A percentile compares a stretch with the other conserved stretches of the same genome.
These are phyloP conservation scores for Lytechinus variegatus DNA, from an alignment of 35 echinoderm and acorn worm genomes.

Conservation along the genomic window DNA sequence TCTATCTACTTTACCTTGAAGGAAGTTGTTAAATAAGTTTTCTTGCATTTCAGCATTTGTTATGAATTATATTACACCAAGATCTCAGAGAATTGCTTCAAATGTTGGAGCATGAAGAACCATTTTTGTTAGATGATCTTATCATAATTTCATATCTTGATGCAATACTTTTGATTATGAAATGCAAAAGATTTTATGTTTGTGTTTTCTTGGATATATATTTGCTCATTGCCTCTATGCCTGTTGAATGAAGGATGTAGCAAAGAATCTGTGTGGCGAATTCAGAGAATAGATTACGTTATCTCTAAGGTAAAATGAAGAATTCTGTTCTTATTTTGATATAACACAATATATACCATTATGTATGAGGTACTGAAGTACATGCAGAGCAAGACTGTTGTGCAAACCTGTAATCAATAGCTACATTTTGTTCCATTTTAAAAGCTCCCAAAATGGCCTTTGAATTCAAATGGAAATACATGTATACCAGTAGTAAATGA, in stretches of 20 bases:
- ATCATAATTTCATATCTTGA: neutral
- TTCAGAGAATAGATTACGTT: neutral
- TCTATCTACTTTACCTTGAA: neutral
- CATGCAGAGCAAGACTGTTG: too few relatives aligned
- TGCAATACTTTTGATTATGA: conserved; percentile 13
- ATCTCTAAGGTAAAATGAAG: too few relatives aligned
- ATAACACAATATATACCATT: neutral
- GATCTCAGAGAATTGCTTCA: neutral
- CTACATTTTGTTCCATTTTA: too few relatives aligned
- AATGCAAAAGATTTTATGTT: neutral
- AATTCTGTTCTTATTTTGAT: too few relatives aligned
- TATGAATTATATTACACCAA: neutral
- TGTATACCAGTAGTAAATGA: too few relatives aligned
- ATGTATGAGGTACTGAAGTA: neutral
- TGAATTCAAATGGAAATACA: too few relatives aligned
- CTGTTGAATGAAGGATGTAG: neutral
- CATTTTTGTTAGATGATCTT: neutral
- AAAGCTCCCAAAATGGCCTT: too few relatives aligned
- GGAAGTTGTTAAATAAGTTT: neutral
- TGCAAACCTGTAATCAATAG: too few relatives aligned
- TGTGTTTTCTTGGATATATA: neutral
- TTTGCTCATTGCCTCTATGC: neutral
- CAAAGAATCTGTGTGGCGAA: neutral
- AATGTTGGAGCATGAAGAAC: neutral
- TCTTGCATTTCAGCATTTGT: neutral